These are phyloP conservation scores for Actinostola sp. DNA, from an alignment of 92 coral and sea anemone species.

Conservation along the genomic window DNA sequence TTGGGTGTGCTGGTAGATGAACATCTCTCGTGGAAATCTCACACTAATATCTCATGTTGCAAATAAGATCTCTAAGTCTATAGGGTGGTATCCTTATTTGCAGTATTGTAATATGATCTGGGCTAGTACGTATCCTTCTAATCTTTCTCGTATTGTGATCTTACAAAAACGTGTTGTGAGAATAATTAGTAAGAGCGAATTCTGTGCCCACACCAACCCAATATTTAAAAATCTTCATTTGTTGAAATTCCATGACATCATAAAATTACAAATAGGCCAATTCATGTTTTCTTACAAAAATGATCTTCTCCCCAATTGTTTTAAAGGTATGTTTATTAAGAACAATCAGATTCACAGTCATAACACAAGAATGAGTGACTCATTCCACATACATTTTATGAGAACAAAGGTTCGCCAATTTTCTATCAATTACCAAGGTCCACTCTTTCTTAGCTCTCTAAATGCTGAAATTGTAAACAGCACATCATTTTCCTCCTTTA, in stretches of 20 bases:
- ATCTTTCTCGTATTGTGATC: not conserved
- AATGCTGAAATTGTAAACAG: no score
- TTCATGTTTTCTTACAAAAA: no score
- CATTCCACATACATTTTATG: no score
- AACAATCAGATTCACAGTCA: no score
- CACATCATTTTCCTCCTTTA: no score
- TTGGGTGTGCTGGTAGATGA: not conserved
- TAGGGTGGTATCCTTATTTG: no score
- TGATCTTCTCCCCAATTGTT: conserved; percentile 18
- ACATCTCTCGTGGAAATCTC: not conserved
- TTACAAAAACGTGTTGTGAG: not conserved
- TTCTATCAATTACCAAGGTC: no score
- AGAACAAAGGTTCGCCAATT: no score
- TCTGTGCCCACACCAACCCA: conserved; percentile 18
- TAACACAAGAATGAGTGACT: not conserved
- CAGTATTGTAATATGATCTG: not conserved
- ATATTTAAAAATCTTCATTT: conserved; percentile 9
- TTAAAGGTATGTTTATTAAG: not conserved
- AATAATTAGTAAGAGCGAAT: not conserved
- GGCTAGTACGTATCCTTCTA: not conserved
- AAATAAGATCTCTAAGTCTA: not conserved
- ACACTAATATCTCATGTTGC: not conserved
- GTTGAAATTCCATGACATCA: conserved; percentile 19
- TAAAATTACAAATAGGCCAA: conserved; percentile 8
- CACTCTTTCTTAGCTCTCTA: no score